Evolutionary conservation across 2,888 invertebrate genomes (phyloP).

Genomic region (Cryptosula pallasiana): DNA sequence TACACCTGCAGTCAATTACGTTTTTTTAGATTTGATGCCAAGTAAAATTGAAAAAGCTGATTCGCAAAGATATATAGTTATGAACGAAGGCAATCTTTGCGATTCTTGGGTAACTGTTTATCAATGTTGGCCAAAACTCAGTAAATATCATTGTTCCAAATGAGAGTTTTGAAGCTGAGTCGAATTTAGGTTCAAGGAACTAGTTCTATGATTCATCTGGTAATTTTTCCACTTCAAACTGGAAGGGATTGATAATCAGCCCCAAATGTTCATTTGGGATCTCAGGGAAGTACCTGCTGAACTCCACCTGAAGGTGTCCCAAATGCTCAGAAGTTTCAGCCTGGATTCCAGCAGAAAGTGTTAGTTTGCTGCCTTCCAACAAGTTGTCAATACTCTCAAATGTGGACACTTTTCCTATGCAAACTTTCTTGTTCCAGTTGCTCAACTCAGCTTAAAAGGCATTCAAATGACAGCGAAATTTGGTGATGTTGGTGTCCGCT

Average conservation of each 20-base stretch:
- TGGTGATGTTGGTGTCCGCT: not conserved
- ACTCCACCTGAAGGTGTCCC: conserved; percentile 9
- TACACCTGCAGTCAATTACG: no score
- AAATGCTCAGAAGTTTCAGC: not conserved
- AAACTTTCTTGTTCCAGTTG: conserved; percentile 8
- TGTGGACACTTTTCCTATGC: no score
- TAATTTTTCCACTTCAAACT: not conserved
- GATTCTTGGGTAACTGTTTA: no score
- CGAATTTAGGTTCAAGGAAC: not conserved
- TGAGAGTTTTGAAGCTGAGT: not conserved
- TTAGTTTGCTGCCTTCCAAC: not conserved
- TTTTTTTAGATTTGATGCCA: no score
- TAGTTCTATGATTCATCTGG: not conserved
- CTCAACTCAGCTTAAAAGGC: conserved; percentile 10
- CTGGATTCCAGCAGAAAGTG: conserved; percentile 12
- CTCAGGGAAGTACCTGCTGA: conserved; percentile 3
- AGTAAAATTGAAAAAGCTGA: no score
- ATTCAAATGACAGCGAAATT: not conserved
- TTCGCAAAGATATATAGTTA: no score
- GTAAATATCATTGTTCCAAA: not conserved
- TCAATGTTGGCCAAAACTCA: conserved; percentile 2
- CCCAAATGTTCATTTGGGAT: not conserved
- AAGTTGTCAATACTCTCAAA: conserved; percentile 1
- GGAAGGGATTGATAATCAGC: not conserved
- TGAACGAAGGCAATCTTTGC: no score